Conservation (phyloP, 2,888 invertebrate species). For the Ormyrus labotus region DNA sequence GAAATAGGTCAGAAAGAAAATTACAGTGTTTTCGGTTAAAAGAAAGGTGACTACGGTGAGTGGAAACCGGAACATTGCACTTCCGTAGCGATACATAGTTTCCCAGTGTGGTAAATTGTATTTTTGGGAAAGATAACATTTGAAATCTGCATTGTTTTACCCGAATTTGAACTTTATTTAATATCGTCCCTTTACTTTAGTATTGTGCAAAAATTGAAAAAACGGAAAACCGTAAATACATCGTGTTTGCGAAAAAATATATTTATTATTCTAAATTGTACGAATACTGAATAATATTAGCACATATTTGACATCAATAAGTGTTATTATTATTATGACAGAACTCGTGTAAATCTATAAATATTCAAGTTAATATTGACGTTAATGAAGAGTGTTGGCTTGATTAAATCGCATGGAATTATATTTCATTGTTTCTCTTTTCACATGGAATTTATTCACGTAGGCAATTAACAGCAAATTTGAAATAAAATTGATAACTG, state of each 20-base stretch:
- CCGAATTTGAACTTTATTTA: constrained; percentile 29
- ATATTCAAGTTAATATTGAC: neutral
- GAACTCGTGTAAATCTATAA: no score
- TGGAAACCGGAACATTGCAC: constrained; percentile 14
- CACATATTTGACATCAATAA: no score
- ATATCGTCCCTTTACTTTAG: neutral
- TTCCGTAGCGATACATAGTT: constrained; percentile 21
- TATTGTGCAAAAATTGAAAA: neutral
- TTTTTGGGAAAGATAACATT: constrained; percentile 29
- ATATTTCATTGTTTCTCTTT: no score
- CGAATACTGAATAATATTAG: no score
- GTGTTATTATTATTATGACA: no score
- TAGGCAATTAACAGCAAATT: neutral
- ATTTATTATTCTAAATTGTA: no score
- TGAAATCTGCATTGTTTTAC: constrained; percentile 1
- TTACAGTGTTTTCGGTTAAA: neutral
- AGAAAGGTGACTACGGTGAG: neutral
- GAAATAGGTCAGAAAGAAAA: constrained; percentile 24
- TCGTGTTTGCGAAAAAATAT: no score
- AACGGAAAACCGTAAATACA: neutral
- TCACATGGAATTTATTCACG: no score
- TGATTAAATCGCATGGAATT: no score
- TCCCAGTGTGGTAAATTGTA: constrained; percentile 19
- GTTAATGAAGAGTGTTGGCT: no score
- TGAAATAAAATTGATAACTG: constrained; percentile 9